These are phyloP conservation scores for Poeciliopsis turrubarensis DNA, from an alignment of 2,113 vertebrate genomes.

Conservation along the genomic window DNA sequence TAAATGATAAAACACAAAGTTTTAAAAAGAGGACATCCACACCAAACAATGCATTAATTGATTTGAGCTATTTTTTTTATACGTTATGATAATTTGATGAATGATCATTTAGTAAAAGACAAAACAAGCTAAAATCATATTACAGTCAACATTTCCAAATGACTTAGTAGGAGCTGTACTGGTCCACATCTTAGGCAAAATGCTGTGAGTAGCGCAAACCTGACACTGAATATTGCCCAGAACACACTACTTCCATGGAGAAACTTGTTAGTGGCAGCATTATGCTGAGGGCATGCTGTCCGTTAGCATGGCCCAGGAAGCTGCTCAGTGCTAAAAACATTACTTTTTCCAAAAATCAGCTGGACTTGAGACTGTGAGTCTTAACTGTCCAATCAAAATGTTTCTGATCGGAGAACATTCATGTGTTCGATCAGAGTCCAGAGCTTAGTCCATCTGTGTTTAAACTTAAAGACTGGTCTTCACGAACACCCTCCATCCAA, in stretches of 20 bases:
- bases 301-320: not conserved
- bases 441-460: not conserved
- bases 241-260: not conserved
- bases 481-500: not conserved
- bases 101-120: not conserved
- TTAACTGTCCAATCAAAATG: too few species aligned
- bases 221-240: not conserved
- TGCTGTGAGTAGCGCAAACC: not conserved
- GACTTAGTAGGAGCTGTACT: not conserved
- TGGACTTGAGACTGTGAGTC: not conserved
- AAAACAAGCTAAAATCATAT: not conserved
- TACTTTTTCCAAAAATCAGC: not conserved
- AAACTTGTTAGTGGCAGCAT: not conserved
- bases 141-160: not conserved
- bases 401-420: not conserved
- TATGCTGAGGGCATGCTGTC: not conserved
- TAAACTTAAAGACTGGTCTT: not conserved
- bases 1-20: conserved; percentile 12
- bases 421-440: not conserved
- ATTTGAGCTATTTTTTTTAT: not conserved
- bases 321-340: not conserved
- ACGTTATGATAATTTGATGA: not conserved
- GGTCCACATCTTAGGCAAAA: not conserved
- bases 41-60: conserved; percentile 2
- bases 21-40: conserved; percentile 13